phyloP scores from a whole-genome alignment of 2,888 invertebrate species.

The Plagodis pulveraria region DNA sequence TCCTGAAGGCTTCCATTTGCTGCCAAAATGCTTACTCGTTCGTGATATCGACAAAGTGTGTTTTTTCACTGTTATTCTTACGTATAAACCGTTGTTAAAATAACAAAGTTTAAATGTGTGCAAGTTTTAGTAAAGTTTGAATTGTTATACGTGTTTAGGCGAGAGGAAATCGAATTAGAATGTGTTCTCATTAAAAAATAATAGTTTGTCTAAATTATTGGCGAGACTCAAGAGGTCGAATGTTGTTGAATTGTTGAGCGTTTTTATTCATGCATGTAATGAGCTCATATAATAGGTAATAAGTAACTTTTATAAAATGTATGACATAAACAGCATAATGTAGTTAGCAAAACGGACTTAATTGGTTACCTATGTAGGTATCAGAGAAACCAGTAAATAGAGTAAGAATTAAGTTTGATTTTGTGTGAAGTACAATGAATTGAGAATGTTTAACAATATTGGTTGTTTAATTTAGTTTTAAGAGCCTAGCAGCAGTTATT shows the following conservation, averaged over 20 bases:
- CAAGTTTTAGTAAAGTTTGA: slow-evolving; percentile 50
- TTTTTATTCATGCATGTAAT: slow-evolving; percentile 19
- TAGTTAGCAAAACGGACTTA: slow-evolving; percentile 2
- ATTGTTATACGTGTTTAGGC: slow-evolving; percentile 49
- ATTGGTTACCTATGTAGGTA: slow-evolving; percentile 1
- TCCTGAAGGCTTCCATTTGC: too few relatives aligned
- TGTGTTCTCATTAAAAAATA: slow-evolving; percentile 64
- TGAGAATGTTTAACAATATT: slow-evolving; percentile 49
- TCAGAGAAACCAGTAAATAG: slow-evolving; percentile 14
- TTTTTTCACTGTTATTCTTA: too few relatives aligned
- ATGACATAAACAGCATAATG: background rate
- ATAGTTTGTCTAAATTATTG: slow-evolving; percentile 43
- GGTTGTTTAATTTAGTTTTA: slow-evolving; percentile 56
- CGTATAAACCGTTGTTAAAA: too few relatives aligned
- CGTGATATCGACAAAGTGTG: too few relatives aligned
- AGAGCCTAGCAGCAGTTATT: slow-evolving; percentile 40
- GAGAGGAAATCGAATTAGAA: slow-evolving; percentile 39
- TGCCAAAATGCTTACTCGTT: too few relatives aligned
- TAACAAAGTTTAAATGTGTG: slow-evolving; percentile 29
- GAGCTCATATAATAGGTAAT: slow-evolving; percentile 9
- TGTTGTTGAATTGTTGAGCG: slow-evolving; percentile 23
- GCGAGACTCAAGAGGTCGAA: slow-evolving; percentile 11
- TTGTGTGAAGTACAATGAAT: slow-evolving; percentile 55
- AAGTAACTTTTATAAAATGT: slow-evolving; percentile 11
- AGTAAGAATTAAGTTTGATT: slow-evolving; percentile 14